Evolutionary conservation across 2,797 vertebrate species (phyloP).

Genomic region (Enoplosus armatus): DNA sequence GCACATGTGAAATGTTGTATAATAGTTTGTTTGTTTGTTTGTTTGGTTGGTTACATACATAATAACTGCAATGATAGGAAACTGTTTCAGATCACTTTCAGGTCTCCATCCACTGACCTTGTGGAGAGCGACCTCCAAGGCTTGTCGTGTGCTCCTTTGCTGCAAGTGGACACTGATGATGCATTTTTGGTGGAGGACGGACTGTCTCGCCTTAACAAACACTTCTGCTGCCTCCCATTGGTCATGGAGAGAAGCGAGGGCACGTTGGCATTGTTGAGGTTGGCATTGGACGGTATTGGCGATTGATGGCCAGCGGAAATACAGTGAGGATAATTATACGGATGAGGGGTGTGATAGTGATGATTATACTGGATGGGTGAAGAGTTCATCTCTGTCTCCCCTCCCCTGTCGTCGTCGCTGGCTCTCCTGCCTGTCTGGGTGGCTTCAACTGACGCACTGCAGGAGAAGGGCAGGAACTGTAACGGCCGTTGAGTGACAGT

Average conservation of each 20-base stretch:
- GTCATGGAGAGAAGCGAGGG: constrained; percentile 84
- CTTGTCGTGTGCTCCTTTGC: constrained; percentile 79
- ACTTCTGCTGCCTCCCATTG: constrained; percentile 83
- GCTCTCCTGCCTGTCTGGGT: constrained; percentile 33
- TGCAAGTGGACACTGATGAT: constrained; percentile 81
- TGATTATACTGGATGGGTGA: constrained; percentile 69
- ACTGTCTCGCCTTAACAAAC: constrained; percentile 66
- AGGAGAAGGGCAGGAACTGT: constrained; percentile 88
- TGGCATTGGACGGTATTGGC: constrained; percentile 93
- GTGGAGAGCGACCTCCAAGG: constrained; percentile 87
- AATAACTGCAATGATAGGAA: not conserved
- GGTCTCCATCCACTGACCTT: constrained; percentile 83
- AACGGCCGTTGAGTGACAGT: constrained; percentile 96
- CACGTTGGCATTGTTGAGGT: constrained; percentile 98
- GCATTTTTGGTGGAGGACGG: constrained; percentile 82
- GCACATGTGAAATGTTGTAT: not conserved
- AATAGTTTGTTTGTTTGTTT: too few species aligned
- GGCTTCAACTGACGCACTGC: constrained; percentile 77
- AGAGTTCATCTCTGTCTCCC: constrained; percentile 57
- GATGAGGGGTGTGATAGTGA: constrained; percentile 83
- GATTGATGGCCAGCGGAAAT: constrained; percentile 88
- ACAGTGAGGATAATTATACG: constrained; percentile 81
- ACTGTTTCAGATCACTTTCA: not conserved
- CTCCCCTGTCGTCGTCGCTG: constrained; percentile 37
- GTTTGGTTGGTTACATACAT: not conserved